A percentile compares a stretch with the other conserved stretches of the same genome.
phyloP scores from a whole-genome alignment of 2,113 vertebrate species.

The Trogon surrucura region DNA sequence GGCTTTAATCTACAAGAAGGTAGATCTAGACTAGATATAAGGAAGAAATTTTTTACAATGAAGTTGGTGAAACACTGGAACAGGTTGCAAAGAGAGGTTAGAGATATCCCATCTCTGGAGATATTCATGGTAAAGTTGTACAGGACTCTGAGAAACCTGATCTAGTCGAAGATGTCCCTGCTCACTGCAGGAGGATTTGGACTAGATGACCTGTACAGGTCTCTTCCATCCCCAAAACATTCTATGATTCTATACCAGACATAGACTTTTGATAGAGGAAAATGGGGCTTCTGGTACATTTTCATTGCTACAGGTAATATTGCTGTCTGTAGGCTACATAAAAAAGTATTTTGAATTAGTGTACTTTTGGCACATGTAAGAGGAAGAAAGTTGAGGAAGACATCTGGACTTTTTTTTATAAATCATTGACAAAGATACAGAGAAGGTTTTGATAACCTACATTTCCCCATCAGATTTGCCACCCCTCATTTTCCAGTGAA shows the following conservation, averaged over 20 bases:
- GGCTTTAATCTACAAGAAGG: no score
- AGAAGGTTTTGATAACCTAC: background rate
- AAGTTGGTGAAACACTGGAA: no score
- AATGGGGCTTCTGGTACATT: background rate
- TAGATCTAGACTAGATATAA: no score
- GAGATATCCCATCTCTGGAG: no score
- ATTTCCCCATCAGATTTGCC: background rate
- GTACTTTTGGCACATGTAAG: background rate
- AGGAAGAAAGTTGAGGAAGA: background rate
- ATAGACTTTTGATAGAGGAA: background rate
- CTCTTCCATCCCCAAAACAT: background rate
- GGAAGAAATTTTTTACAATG: no score
- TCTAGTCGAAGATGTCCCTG: background rate
- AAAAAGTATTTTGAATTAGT: background rate
- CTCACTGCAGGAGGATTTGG: background rate
- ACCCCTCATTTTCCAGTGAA: background rate
- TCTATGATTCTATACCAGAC: background rate
- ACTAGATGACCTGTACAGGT: no score
- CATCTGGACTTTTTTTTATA: background rate
- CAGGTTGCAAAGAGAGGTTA: no score
- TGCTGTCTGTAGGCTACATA: background rate
- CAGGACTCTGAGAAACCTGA: background rate
- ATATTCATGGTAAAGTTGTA: no score
- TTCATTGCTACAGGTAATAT: background rate
- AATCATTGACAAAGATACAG: background rate